Base-by-base conservation (phyloP, 2,797 vertebrate genomes). In the Melanotaenia pygmaea region DNA sequence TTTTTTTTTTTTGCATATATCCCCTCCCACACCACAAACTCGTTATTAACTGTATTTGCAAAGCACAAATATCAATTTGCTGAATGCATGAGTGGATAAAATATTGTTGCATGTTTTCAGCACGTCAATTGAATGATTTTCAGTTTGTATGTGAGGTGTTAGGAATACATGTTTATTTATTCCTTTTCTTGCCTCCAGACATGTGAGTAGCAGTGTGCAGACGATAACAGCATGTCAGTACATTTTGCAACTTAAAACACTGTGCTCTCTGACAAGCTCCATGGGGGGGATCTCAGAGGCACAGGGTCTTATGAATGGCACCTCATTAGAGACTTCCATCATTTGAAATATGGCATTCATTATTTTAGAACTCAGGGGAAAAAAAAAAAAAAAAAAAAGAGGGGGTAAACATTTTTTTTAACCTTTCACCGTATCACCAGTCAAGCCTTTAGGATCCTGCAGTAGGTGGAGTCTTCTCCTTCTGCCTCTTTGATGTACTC, bases 401-500 rank as follows among this genome's bases (percentile, higher is more conserved):
- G 63, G 50, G 73, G 75, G 74, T 85, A 80, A 84, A 87, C 69
- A 75, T 87, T 89, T 86, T 82, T 47, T 89, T 86, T 81, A 83
- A 85, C 79, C 80, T 84, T 77, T 84, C 79, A 88, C 71, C 77
- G 77, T 88, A 84, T 88, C 81, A 80, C 76, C 83, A 84, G 80
- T 86, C 75, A 28, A 87, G 86, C 81, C 84, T 88, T 78, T 91
- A 88, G 84, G 90, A 91, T 89, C 84, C 87, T 82, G 85, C 91
- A 81, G 82, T 91, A 81, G 91, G 89, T 86, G 84, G 85, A 88
- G 82, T 89, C 88, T 88, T 79, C 85, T 85, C 86, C 81, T 90
- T 85, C 87, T 88, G 80, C 84, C 86, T 90, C 85, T 89, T 87
- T 87, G 85, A 87, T 86, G 90, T 88, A 76, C 87, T 90, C 82